These are phyloP conservation scores for Melieria picta DNA, from an alignment of 2,888 invertebrate species.

Conservation along the genomic window DNA sequence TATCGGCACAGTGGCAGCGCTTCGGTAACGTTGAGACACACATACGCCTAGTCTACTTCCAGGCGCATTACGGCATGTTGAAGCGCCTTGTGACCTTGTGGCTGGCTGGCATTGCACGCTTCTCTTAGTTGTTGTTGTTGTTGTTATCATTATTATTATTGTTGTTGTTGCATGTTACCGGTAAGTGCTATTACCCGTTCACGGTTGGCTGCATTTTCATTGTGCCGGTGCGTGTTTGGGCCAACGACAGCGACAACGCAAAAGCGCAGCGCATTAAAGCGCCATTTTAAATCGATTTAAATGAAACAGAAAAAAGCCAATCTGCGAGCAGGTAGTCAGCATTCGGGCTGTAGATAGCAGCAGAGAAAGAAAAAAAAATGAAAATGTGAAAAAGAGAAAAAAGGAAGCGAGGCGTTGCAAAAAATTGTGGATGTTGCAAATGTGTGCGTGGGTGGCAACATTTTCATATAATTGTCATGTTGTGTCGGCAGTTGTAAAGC, in stretches of 20 bases:
- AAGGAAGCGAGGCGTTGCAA: too few species aligned
- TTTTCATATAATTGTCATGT: too few species aligned
- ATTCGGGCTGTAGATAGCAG: not conserved
- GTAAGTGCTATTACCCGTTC: slow-evolving; percentile 3
- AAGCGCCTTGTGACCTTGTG: not conserved
- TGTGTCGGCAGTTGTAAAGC: too few species aligned
- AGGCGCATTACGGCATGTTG: not conserved
- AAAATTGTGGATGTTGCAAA: too few species aligned
- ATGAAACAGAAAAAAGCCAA: not conserved
- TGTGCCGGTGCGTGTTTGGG: not conserved
- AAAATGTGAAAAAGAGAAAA: not conserved
- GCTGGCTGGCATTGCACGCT: not conserved
- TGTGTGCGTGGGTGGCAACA: too few species aligned
- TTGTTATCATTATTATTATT: too few species aligned
- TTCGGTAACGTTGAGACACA: not conserved
- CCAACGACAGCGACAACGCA: not conserved
- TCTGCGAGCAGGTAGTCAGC: too few species aligned
- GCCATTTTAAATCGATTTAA: slow-evolving; percentile 3
- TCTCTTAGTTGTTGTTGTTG: not conserved
- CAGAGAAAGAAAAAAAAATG: not conserved
- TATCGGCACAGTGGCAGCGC: not conserved
- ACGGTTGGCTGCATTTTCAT: not conserved
- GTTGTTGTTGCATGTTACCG: not conserved
- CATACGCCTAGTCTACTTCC: not conserved
- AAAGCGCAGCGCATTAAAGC: not conserved